A percentile compares a stretch with the other conserved stretches of the same genome.
Evolutionary conservation across 2,797 vertebrate species (phyloP).

Genomic region (Danio choprae): DNA sequence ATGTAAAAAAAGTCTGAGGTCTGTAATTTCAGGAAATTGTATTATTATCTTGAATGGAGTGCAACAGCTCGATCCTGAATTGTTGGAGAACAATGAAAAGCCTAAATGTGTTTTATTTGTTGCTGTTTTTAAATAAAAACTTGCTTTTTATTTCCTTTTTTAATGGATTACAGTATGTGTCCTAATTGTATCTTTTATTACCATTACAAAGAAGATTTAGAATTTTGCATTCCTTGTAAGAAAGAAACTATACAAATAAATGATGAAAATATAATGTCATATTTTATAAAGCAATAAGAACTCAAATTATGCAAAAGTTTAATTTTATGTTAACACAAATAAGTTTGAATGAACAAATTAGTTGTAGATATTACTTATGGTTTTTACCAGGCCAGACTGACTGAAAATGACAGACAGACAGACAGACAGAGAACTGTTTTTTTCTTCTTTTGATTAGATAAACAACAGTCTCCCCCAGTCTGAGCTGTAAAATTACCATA

Average conservation of each 20-base stretch:
- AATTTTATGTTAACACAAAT: too few relatives aligned
- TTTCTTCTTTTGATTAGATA: not conserved
- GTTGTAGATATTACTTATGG: too few relatives aligned
- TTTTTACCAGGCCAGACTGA: too few relatives aligned
- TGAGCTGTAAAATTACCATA: conserved; percentile 10
- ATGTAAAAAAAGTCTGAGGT: conserved; percentile 10
- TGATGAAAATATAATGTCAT: too few relatives aligned
- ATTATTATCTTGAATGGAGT: not conserved
- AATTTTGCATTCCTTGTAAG: not conserved
- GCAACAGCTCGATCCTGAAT: not conserved
- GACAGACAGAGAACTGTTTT: too few relatives aligned
- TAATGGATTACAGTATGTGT: not conserved
- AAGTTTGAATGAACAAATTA: not conserved
- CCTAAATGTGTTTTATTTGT: not conserved
- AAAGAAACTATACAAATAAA: not conserved
- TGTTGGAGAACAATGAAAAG: not conserved
- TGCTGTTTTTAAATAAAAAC: not conserved
- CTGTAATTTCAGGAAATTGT: conserved; percentile 21
- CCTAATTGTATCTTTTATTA: not conserved
- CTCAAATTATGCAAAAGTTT: too few relatives aligned
- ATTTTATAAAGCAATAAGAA: too few relatives aligned
- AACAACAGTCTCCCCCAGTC: not conserved
- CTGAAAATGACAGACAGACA: not conserved
- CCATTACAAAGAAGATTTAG: not conserved
- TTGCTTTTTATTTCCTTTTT: not conserved